Evolutionary conservation across 2,888 invertebrate species (phyloP), one percentile per base, ranked within the genome.

Genomic region (Drepanosiphum platanoidis): DNA sequence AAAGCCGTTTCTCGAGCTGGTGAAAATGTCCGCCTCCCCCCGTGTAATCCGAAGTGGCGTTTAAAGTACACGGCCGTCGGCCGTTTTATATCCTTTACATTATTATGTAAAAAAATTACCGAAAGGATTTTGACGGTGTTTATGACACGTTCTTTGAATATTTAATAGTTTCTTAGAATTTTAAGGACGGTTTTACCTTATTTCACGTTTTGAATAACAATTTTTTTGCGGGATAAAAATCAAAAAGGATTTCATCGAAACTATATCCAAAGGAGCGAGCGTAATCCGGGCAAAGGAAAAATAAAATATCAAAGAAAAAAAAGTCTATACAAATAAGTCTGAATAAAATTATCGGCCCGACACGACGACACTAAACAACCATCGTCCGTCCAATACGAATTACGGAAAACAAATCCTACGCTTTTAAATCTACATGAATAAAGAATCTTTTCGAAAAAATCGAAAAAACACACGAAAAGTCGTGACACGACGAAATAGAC

Each of bases 61-160:
- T 64, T 27, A 64, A 64, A 64, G 27, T 61, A 61, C 9, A 61
- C 30, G 13, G 27, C 27, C 30, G 27, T 64, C 30, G 27, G 39
- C 27, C 36, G 42, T 42, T 42, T 42, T 13, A 58, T 52, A 58
- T 52, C 52, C 36, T 15, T 18, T 15, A 58, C 36, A 27, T 61
- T 61, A 15, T n/a, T 27, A 27, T 42, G 75, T 75, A 46, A 27
- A 80, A 27, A 46, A 39, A 64, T 30, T 52, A 34, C n/a, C 4
- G 27, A 46, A 68, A 66, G 15, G 30, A 36, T 71, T 58, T 52
- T 32, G 36, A 81, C 36, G 27, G 7, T 39, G 32, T 71, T 72
- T 82, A 42, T 64, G 36, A 82, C 82, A 74, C 82, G 82, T 82
- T 82, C 13, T 72, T 42, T 61, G 72, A 82, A 82, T 82, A 82